Evolutionary conservation across 2,797 vertebrate species (phyloP).

Genomic region (Taenioides sp.): DNA sequence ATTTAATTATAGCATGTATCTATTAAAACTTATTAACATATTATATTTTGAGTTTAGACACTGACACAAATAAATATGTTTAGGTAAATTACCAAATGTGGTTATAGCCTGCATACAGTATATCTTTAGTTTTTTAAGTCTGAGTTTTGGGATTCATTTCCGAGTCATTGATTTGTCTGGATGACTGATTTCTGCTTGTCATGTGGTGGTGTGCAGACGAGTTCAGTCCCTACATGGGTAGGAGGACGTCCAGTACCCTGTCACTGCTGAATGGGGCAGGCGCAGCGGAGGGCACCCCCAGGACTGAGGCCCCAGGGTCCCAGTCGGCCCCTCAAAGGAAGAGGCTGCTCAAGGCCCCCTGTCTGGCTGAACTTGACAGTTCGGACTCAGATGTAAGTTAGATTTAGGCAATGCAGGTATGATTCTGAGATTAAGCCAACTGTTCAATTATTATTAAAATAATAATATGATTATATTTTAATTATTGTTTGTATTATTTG

Average conservation of each 20-base stretch:
- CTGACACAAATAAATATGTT: neutral
- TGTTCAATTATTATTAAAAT: neutral
- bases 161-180: constrained; percentile 8
- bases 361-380: constrained; percentile 90
- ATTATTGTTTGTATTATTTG: no score
- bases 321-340: constrained; percentile 81
- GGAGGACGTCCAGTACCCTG: constrained; percentile 76
- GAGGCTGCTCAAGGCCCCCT: constrained; percentile 92
- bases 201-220: constrained; percentile 79
- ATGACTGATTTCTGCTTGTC: constrained; percentile 18
- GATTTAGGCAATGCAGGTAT: neutral
- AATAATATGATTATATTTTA: no score
- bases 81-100: neutral
- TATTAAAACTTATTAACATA: neutral
- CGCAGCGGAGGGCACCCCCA: constrained; percentile 21
- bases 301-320: constrained; percentile 57
- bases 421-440: neutral
- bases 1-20: neutral
- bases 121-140: neutral
- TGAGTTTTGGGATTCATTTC: constrained; percentile 48
- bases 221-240: constrained; percentile 81
- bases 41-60: neutral
- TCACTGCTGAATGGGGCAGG: constrained; percentile 78
- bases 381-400: constrained; percentile 91
- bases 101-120: neutral